Evolutionary conservation across 2,888 invertebrate species (phyloP).

Genomic region (Malthinus seriepunctatus): DNA sequence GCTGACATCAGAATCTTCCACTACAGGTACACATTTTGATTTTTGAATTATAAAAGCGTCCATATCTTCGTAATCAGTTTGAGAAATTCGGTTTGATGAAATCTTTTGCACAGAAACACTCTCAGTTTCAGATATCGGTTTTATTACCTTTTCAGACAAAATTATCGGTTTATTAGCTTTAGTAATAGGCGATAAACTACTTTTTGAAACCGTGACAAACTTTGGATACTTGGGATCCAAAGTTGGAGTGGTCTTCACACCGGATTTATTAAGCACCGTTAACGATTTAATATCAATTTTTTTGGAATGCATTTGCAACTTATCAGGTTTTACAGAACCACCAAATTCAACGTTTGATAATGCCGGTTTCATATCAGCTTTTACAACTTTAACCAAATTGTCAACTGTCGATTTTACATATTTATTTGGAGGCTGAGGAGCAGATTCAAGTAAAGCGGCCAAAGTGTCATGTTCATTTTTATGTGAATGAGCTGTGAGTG

Average conservation of each 20-base stretch:
- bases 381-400: no score
- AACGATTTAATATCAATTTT: slow-evolving; percentile 17
- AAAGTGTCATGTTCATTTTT: no score
- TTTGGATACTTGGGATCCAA: slow-evolving; percentile 17
- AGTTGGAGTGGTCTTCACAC: not conserved
- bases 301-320: no score
- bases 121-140: slow-evolving; percentile 39
- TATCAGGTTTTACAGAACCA: no score
- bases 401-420: no score
- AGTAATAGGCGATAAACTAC: slow-evolving; percentile 17
- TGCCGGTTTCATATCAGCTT: no score
- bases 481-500: no score
- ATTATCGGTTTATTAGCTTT: slow-evolving; percentile 46
- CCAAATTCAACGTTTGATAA: no score
- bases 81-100: slow-evolving; percentile 41
- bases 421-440: no score
- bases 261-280: slow-evolving; percentile 1
- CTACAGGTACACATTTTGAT: slow-evolving; percentile 34
- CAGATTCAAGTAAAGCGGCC: no score
- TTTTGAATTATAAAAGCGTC: slow-evolving; percentile 52
- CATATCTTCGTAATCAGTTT: slow-evolving; percentile 50
- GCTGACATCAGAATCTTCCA: slow-evolving; percentile 1
- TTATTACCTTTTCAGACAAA: slow-evolving; percentile 51
- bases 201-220: slow-evolving; percentile 22
- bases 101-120: slow-evolving; percentile 44